These are phyloP conservation scores for Hydrocynus forskahlii DNA, from an alignment of 2,797 vertebrate genomes.

Conservation along the genomic window DNA sequence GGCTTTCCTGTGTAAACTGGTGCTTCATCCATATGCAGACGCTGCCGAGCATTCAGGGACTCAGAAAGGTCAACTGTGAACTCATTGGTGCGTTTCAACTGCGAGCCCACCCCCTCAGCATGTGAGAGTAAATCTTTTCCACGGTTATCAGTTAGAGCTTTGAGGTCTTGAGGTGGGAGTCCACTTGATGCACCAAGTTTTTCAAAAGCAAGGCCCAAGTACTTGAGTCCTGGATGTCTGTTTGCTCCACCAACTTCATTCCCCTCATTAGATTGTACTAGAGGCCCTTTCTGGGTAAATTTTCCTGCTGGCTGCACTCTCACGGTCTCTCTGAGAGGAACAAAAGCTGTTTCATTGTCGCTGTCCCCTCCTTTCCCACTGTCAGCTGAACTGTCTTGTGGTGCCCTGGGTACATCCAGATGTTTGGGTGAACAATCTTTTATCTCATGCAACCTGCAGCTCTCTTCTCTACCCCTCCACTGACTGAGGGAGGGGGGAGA, in stretches of 20 bases:
- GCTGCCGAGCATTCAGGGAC: neutral
- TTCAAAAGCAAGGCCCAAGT: constrained; percentile 50
- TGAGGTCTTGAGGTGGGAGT: constrained; percentile 4
- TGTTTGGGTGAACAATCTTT: constrained; percentile 33
- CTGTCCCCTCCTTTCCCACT: constrained; percentile 20
- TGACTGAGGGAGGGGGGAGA: constrained; percentile 6
- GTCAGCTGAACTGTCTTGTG: constrained; percentile 9
- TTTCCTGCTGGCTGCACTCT: neutral
- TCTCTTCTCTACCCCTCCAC: constrained; percentile 19
- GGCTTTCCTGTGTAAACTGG: constrained; percentile 25
- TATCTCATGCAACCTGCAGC: neutral
- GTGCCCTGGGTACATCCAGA: constrained; percentile 34
- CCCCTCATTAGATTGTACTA: neutral
- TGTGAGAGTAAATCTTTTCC: constrained; percentile 2
- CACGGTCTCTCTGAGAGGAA: constrained; percentile 40
- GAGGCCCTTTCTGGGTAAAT: neutral
- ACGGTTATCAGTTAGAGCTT: constrained; percentile 11
- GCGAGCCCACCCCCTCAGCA: constrained; percentile 24
- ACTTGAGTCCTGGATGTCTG: constrained; percentile 11
- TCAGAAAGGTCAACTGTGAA: neutral
- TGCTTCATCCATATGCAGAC: neutral
- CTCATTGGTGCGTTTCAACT: constrained; percentile 28
- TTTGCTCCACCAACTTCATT: neutral
- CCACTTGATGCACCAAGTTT: constrained; percentile 40
- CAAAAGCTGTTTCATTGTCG: constrained; percentile 2